phyloP scores from a whole-genome alignment of 2,888 invertebrate species.

The Liposcelis brunnea region DNA sequence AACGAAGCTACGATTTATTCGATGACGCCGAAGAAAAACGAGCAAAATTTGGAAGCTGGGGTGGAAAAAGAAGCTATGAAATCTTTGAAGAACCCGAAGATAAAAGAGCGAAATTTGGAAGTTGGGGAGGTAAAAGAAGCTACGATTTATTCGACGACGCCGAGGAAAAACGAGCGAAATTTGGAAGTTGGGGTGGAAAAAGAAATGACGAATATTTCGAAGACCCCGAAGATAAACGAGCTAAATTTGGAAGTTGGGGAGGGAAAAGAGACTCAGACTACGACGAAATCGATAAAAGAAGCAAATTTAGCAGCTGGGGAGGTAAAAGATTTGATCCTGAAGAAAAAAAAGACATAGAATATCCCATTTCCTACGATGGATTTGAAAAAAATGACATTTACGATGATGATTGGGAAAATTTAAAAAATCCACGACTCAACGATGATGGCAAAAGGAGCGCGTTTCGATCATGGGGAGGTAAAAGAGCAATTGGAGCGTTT shows the following conservation, averaged over 20 bases:
- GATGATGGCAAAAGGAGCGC: neutral
- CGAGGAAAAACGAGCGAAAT: constrained; percentile 16
- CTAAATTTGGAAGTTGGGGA: constrained; percentile 3
- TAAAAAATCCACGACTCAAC: too few relatives aligned
- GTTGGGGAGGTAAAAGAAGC: constrained; percentile 25
- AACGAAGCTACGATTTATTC: constrained; percentile 18
- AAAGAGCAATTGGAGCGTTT: neutral
- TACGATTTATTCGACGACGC: constrained; percentile 22
- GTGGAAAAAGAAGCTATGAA: neutral
- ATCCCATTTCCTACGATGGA: neutral
- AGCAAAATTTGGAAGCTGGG: constrained; percentile 3
- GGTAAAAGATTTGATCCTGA: constrained; percentile 27
- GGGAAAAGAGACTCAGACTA: neutral
- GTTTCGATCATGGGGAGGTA: constrained; percentile 3
- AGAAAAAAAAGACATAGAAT: neutral
- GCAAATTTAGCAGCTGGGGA: constrained; percentile 19
- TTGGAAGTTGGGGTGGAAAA: constrained; percentile 5
- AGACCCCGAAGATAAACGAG: constrained; percentile 8
- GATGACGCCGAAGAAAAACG: neutral
- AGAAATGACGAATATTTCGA: constrained; percentile 33
- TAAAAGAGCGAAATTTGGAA: constrained; percentile 16
- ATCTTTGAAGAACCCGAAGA: neutral
- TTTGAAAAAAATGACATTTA: neutral
- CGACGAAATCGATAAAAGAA: neutral
- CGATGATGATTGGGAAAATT: too few relatives aligned